These are phyloP conservation scores for Cebidichthys violaceus DNA, from an alignment of 2,113 vertebrate species.

Conservation along the genomic window DNA sequence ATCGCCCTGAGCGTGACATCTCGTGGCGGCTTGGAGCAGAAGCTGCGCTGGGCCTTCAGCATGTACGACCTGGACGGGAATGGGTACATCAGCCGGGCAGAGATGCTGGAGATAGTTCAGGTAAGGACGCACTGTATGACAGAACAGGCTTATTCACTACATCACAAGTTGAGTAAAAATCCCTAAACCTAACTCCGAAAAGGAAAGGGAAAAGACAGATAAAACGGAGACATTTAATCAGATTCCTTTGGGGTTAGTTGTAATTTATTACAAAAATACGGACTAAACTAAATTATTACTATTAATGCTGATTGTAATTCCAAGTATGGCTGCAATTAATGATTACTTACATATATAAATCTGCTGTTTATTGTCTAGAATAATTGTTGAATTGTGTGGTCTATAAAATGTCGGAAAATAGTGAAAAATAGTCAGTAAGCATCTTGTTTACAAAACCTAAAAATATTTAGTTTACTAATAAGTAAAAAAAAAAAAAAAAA, in stretches of 20 bases:
- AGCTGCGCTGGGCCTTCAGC: constrained; percentile 86
- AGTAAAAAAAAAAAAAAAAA: neutral
- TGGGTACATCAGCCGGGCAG: constrained; percentile 84
- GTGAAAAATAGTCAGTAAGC: neutral
- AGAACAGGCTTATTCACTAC: neutral
- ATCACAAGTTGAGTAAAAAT: too few relatives aligned
- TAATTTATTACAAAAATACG: neutral
- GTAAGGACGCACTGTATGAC: constrained; percentile 57
- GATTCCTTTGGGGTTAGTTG: neutral
- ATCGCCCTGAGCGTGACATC: constrained; percentile 85
- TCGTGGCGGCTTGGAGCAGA: constrained; percentile 84
- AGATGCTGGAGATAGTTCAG: constrained; percentile 88
- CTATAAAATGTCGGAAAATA: neutral
- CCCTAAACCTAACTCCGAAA: too few relatives aligned
- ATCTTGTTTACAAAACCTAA: neutral
- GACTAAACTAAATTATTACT: neutral
- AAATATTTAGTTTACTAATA: neutral
- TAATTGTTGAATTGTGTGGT: neutral
- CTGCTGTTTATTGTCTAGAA: neutral
- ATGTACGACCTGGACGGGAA: constrained; percentile 88
- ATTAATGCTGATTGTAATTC: neutral
- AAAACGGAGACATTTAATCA: neutral
- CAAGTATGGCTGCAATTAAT: neutral
- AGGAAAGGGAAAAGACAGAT: neutral
- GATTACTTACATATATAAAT: neutral